phyloP scores from a whole-genome alignment of 2,797 vertebrate species.

The Silurus lanzhouensis region DNA sequence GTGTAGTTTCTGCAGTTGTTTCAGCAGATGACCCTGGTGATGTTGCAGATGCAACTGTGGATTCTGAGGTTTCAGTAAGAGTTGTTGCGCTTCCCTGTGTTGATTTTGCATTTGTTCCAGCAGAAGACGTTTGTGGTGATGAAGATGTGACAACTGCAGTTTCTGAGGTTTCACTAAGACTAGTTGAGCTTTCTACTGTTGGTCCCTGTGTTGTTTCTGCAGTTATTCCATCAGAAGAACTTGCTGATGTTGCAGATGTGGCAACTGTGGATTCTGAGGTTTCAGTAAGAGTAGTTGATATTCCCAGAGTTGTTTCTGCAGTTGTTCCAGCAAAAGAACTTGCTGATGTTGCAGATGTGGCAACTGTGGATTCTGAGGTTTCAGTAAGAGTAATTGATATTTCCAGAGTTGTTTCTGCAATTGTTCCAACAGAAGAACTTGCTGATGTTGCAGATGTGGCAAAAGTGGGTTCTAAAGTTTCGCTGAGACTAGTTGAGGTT shows the following conservation, averaged over 20 bases:
- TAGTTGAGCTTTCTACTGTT: neutral
- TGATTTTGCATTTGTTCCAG: neutral
- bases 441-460: no score
- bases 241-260: no score
- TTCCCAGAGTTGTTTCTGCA: neutral
- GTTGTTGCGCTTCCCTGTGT: neutral
- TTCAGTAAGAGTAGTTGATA: neutral
- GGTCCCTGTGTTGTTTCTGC: neutral
- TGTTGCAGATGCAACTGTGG: neutral
- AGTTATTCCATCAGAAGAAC: neutral
- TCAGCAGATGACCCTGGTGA: neutral
- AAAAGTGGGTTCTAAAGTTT: no score
- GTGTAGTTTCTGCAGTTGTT: no score
- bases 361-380: neutral
- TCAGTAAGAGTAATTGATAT: neutral
- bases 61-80: neutral
- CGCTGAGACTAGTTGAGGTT: no score
- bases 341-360: neutral
- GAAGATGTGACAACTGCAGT: neutral
- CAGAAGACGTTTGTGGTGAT: neutral
- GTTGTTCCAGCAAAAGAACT: neutral
- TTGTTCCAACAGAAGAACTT: neutral
- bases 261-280: no score
- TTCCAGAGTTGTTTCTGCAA: no score
- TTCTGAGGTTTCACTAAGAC: neutral